A percentile compares a stretch with the other conserved stretches of the same genome.
These are phyloP conservation scores for Pelodytes ibericus DNA, from an alignment of 2,797 vertebrate genomes.

Conservation along the genomic window DNA sequence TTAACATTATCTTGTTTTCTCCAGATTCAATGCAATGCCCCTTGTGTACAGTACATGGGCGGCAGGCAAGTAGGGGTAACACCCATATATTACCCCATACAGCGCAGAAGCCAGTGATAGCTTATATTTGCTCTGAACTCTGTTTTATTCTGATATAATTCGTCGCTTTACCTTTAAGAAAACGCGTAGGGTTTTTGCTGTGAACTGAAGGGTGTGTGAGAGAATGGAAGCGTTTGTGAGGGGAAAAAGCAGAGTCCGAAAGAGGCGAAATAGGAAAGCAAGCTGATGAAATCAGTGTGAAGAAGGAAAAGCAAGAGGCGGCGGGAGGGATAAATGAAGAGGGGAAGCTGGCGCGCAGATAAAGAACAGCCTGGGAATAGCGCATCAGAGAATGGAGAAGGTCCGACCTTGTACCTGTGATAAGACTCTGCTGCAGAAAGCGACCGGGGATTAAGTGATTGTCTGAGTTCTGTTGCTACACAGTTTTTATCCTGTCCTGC, in stretches of 20 bases:
- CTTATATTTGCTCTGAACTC: no score
- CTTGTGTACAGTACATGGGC: no score
- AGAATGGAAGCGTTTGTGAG: no score
- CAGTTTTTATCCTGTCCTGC: slow-evolving; percentile 44
- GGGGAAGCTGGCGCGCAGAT: slow-evolving; percentile 61
- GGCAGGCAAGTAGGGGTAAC: no score
- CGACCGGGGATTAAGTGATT: slow-evolving; percentile 61
- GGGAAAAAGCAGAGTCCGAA: background rate
- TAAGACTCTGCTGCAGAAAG: slow-evolving; percentile 46
- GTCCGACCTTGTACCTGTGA: slow-evolving; percentile 51
- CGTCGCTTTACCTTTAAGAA: no score
- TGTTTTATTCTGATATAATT: no score
- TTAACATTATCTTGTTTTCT: no score
- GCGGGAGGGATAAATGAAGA: slow-evolving; percentile 68
- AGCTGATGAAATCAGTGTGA: slow-evolving; percentile 43
- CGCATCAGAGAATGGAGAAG: slow-evolving; percentile 34
- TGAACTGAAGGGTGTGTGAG: no score
- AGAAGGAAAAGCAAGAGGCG: slow-evolving; percentile 60
- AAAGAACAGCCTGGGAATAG: slow-evolving; percentile 60
- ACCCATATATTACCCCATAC: no score
- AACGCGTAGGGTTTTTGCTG: no score
- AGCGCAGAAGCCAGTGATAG: no score
- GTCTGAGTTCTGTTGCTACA: slow-evolving; percentile 50
- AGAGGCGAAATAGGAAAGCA: background rate
- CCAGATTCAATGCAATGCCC: no score